phyloP scores from a whole-genome alignment of 2,113 vertebrate genomes.

The Dryoscopus gambensis region DNA sequence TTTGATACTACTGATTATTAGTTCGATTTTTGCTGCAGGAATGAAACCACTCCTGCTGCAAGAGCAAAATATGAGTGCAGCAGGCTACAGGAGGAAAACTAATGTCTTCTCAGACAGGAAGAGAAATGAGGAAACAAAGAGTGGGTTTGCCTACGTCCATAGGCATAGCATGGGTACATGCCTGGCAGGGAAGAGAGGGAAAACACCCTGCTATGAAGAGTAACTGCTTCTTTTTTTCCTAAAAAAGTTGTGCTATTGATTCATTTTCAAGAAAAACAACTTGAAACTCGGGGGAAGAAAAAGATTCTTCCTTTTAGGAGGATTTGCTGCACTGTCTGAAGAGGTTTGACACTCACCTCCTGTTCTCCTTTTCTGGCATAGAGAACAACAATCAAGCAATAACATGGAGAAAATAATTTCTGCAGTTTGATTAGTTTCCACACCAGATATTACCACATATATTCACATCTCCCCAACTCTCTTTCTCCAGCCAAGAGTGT shows the following conservation, averaged over 20 bases:
- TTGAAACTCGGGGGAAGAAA: not conserved
- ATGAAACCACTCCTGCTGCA: not conserved
- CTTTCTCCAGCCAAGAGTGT: slow-evolving; percentile 2
- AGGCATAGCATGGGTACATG: not conserved
- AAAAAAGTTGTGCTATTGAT: not conserved
- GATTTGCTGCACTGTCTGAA: not conserved
- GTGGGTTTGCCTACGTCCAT: not conserved
- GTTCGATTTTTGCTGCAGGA: slow-evolving; percentile 14
- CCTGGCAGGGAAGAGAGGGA: too few relatives aligned
- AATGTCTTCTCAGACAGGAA: not conserved
- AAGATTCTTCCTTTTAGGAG: not conserved
- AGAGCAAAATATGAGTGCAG: slow-evolving; percentile 12
- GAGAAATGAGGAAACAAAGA: not conserved
- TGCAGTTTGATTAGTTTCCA: slow-evolving; percentile 29
- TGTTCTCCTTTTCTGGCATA: not conserved
- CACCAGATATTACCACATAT: slow-evolving; percentile 47
- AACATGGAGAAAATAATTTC: slow-evolving; percentile 15
- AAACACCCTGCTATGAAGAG: not conserved
- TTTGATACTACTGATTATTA: not conserved
- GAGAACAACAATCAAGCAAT: not conserved
- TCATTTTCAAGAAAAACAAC: not conserved
- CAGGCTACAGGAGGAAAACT: not conserved
- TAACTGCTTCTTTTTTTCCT: not conserved
- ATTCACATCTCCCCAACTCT: slow-evolving; percentile 9
- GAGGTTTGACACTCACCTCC: not conserved